phyloP scores from a whole-genome alignment of 2,888 invertebrate genomes.

The Drosophila affinis region DNA sequence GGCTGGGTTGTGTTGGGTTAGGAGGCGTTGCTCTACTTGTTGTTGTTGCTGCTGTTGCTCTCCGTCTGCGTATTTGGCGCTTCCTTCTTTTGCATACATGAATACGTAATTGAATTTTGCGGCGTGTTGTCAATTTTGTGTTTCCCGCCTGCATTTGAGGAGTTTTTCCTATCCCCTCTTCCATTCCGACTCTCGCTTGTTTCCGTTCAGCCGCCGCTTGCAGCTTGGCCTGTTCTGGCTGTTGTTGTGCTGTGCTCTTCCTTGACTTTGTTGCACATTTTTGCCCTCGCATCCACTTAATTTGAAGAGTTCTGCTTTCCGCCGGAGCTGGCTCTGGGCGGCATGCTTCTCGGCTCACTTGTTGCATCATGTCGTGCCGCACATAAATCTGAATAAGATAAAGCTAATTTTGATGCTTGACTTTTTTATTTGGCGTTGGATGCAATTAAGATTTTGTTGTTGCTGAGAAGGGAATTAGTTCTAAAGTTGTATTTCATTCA shows the following conservation, averaged over 20 bases:
- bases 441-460: background rate
- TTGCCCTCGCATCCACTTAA: constrained; percentile 31
- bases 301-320: constrained; percentile 29
- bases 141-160: constrained; percentile 63
- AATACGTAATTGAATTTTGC: constrained; percentile 79
- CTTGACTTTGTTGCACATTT: constrained; percentile 36
- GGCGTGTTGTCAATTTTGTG: constrained; percentile 75
- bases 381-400: background rate
- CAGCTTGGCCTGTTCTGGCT: background rate
- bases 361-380: constrained; percentile 14
- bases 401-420: background rate
- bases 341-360: constrained; percentile 7
- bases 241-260: constrained; percentile 16
- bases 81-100: constrained; percentile 75
- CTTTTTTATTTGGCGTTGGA: background rate
- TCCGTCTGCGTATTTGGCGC: constrained; percentile 68
- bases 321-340: constrained; percentile 1
- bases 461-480: background rate
- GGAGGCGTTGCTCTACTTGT: constrained; percentile 33
- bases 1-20: constrained; percentile 46
- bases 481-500: too few species aligned
- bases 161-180: constrained; percentile 22
- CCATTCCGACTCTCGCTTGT: background rate
- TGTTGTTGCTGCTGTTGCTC: constrained; percentile 26
- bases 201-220: constrained; percentile 10